Conservation (phyloP, 2,797 vertebrate genomes). For the Fundulus diaphanus region DNA sequence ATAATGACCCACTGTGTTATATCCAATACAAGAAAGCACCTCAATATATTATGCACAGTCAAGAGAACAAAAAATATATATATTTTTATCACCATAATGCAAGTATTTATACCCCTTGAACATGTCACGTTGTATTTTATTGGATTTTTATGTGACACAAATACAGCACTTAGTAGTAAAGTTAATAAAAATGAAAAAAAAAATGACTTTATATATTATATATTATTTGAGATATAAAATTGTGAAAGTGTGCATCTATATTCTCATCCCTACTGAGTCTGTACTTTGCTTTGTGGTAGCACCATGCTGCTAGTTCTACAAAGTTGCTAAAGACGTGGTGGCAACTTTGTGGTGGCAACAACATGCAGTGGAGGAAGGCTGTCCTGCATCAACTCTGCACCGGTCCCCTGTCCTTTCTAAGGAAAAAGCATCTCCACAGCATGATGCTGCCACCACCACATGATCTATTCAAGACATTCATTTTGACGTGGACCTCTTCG, state of each 20-base stretch:
- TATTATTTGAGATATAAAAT: background rate
- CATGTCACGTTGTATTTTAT: background rate
- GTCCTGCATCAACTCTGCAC: no score
- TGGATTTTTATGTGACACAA: slow-evolving; percentile 29
- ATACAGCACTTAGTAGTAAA: background rate
- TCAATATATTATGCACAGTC: slow-evolving; percentile 60
- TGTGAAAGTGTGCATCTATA: background rate
- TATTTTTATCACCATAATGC: slow-evolving; percentile 48
- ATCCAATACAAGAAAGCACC: slow-evolving; percentile 73
- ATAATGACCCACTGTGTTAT: slow-evolving; percentile 72
- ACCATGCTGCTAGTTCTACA: background rate
- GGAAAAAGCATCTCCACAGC: no score
- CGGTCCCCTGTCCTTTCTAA: background rate
- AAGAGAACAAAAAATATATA: slow-evolving; percentile 51
- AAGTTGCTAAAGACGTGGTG: background rate
- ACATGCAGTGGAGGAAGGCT: no score
- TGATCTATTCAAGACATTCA: no score
- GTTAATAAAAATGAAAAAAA: no score
- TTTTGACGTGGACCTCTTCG: no score
- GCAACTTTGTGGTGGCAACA: no score
- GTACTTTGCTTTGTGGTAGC: background rate
- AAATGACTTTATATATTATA: no score
- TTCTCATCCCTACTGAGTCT: background rate
- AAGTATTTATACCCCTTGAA: background rate
- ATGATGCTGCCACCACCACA: no score